A percentile compares a stretch with the other conserved stretches of the same genome.
Conservation (phyloP, 2,113 vertebrate genomes). For the Laticauda laticaudata region DNA sequence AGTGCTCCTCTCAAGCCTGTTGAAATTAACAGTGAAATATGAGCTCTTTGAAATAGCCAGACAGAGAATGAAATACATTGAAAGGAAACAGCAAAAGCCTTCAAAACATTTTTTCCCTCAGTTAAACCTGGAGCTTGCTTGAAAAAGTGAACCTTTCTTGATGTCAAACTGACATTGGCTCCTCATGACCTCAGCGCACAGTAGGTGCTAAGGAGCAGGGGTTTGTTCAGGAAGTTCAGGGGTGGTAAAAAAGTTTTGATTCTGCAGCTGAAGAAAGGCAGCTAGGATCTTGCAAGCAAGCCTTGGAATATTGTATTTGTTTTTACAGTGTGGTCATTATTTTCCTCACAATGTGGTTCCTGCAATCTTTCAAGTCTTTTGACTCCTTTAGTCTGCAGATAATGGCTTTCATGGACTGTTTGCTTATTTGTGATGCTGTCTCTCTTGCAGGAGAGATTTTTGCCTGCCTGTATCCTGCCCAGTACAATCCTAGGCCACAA, state of each 20-base stretch:
- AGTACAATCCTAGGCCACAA: not conserved
- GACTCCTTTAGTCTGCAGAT: not conserved
- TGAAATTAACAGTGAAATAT: conserved; percentile 18
- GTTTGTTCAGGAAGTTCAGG: conserved; percentile 49
- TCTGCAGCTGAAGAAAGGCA: conserved; percentile 53
- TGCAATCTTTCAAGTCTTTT: conserved; percentile 17
- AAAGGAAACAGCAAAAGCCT: conserved; percentile 45
- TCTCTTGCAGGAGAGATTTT: not conserved
- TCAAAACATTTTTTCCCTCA: conserved; percentile 3
- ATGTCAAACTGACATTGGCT: conserved; percentile 32
- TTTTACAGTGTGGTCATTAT: conserved; percentile 53
- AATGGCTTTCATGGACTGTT: conserved; percentile 15
- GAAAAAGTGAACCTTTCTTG: conserved; percentile 50
- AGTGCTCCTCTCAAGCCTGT: conserved; percentile 8
- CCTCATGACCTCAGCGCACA: not conserved
- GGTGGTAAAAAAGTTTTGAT: conserved; percentile 44
- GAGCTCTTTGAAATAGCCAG: conserved; percentile 22
- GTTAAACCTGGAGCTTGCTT: conserved; percentile 38
- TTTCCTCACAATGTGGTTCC: conserved; percentile 50
- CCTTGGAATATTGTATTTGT: conserved; percentile 35
- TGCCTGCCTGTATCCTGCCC: not conserved
- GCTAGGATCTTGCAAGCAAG: conserved; percentile 45
- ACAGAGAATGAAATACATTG: conserved; percentile 26
- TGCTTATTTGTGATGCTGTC: conserved; percentile 17
- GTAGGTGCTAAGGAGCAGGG: conserved; percentile 18